phyloP scores from a whole-genome alignment of 2,113 vertebrate genomes.

The Numenius arquata region DNA sequence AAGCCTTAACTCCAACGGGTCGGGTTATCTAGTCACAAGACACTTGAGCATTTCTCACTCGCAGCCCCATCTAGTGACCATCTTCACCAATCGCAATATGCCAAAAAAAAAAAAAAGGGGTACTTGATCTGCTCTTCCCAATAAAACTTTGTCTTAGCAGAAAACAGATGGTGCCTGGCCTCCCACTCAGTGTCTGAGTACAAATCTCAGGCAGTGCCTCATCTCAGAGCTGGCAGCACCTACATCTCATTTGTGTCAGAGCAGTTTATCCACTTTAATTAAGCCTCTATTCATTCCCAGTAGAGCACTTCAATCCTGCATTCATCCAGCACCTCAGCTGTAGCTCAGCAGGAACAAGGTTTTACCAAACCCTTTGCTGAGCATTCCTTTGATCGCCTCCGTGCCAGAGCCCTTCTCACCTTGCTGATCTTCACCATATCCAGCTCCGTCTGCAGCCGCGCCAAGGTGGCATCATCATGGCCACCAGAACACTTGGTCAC shows the following conservation, averaged over 20 bases:
- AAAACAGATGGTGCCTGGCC: not conserved
- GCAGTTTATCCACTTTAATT: not conserved
- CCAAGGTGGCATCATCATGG: conserved; percentile 91
- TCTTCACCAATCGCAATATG: not conserved
- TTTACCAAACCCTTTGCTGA: not conserved
- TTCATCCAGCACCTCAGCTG: not conserved
- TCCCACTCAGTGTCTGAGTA: not conserved
- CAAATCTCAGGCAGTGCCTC: not conserved
- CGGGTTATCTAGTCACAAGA: not conserved
- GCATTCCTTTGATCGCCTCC: not conserved
- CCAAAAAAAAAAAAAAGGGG: not conserved
- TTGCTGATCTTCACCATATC: conserved; percentile 99
- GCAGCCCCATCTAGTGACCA: conserved; percentile 33
- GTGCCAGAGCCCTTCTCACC: conserved; percentile 66
- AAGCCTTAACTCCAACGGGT: not conserved
- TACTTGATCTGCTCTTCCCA: not conserved
- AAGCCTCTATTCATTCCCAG: not conserved
- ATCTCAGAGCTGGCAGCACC: not conserved
- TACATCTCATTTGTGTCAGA: not conserved
- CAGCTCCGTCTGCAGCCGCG: conserved; percentile 91
- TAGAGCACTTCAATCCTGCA: not conserved
- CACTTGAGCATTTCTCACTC: fast-evolving
- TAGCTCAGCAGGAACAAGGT: not conserved
- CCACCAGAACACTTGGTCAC: conserved; percentile 96
- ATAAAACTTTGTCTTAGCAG: not conserved